A percentile compares a stretch with the other conserved stretches of the same genome.
phyloP scores from a whole-genome alignment of 2,888 invertebrate genomes.

The Ditula angustiorana region DNA sequence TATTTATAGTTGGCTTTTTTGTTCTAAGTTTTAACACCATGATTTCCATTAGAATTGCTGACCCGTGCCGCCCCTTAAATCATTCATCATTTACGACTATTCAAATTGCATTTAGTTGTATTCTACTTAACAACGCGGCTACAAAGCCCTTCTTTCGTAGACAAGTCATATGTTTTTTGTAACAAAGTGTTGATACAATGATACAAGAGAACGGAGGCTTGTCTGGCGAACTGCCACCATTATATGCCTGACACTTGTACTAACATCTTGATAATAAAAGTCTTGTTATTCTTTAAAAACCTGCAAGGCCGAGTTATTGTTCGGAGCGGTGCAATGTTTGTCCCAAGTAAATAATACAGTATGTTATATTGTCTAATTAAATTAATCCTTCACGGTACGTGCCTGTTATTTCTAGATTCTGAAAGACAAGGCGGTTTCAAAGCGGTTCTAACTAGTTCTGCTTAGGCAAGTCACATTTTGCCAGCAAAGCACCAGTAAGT shows the following conservation, averaged over 20 bases:
- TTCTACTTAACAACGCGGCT: neutral
- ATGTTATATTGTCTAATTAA: conserved; percentile 35
- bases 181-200: conserved; percentile 21
- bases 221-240: conserved; percentile 17
- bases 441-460: neutral
- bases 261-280: conserved; percentile 30
- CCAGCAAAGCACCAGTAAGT: too few relatives aligned
- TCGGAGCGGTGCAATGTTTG: conserved; percentile 28
- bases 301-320: conserved; percentile 36
- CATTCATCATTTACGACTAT: too few relatives aligned
- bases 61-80: too few relatives aligned
- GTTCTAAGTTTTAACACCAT: too few relatives aligned
- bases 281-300: conserved; percentile 32
- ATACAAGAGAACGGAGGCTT: conserved; percentile 15
- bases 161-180: conserved; percentile 30
- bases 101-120: neutral
- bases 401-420: conserved; percentile 24
- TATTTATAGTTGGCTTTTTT: too few relatives aligned
- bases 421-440: neutral
- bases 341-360: conserved; percentile 29
- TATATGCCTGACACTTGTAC: conserved; percentile 27
- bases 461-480: neutral
- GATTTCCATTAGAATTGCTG: too few relatives aligned
- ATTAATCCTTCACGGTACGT: conserved; percentile 35
- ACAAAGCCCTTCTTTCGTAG: neutral